phyloP scores from a whole-genome alignment of 2,797 vertebrate species.

The Amniataba percoides region DNA sequence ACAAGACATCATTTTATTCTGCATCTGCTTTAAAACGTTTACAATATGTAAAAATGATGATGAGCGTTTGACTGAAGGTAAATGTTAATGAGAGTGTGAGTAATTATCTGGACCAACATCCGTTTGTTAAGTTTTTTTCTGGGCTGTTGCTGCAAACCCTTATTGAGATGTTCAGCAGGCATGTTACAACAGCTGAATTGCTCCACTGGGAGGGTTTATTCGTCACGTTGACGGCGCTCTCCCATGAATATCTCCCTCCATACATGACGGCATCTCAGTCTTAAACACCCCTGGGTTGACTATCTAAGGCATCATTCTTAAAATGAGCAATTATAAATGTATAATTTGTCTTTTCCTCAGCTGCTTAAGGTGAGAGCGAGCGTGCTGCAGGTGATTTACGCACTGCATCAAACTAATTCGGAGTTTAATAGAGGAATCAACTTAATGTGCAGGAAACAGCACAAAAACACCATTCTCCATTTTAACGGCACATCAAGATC shows the following conservation, averaged over 20 bases:
- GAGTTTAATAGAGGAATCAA: slow-evolving; percentile 19
- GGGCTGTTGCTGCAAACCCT: slow-evolving; percentile 3
- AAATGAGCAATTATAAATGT: slow-evolving; percentile 32
- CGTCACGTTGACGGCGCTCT: slow-evolving; percentile 12
- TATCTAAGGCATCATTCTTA: slow-evolving; percentile 18
- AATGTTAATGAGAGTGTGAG: slow-evolving; percentile 11
- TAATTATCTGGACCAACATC: not conserved
- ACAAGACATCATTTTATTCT: too few relatives aligned
- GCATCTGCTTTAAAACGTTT: too few relatives aligned
- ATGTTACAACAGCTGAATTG: slow-evolving; percentile 28
- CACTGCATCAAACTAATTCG: slow-evolving; percentile 28
- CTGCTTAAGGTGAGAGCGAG: not conserved
- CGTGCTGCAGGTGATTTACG: too few relatives aligned
- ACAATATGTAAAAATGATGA: too few relatives aligned
- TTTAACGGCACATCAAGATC: not conserved
- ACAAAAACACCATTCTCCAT: slow-evolving; percentile 2
- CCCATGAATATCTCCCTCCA: slow-evolving; percentile 30
- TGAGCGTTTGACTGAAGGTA: not conserved
- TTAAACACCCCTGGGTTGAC: slow-evolving; percentile 30
- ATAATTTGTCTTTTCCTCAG: slow-evolving; percentile 27
- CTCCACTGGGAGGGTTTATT: slow-evolving; percentile 23
- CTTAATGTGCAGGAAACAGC: not conserved
- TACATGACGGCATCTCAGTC: slow-evolving; percentile 26
- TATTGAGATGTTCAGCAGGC: slow-evolving; percentile 14
- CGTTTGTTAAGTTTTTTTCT: not conserved